Base-by-base conservation (phyloP, 2,113 vertebrate species). In the Cynopterus brachyotis region DNA sequence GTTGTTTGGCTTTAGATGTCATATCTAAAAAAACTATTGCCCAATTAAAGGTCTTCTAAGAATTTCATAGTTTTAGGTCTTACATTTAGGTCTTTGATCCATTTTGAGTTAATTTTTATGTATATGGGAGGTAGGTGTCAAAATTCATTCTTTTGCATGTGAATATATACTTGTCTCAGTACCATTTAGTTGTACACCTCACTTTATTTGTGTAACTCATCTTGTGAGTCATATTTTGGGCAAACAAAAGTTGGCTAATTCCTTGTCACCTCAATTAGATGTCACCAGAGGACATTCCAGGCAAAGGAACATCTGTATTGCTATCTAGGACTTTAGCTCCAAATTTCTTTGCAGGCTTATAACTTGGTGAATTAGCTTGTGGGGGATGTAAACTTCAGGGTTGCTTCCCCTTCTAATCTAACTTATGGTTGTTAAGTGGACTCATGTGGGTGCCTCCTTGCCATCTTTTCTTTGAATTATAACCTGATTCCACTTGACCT, bases 91-190 rank as follows among this genome's bases (percentile, higher is more conserved):
- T 67, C 53, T 78, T 92, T 30, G 28, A 62, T 89, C 22, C 40
- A 83, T 73, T 89, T 50, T 47, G 69, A 78, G 69, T 78, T 82
- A 83, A 60, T 89, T 89, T 95, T 91, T 62, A 15, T 59, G 7
- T 59, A 69, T 12, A 6, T 47, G 5, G 70, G 70, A 89, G 20
- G 16, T 24, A 83, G 28, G 24, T 70, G 30, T 88, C 47, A 53
- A 69, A 24, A 82, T 35, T 17, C 30, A 9, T 47, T 70, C 26
- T 76, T 86, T 35, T 35, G 8, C 30, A 6, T 53, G 50, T 24
- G 17, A 12, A 24, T 70, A 69, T 32, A 35, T 35, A 42, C 22
- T 50, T 78, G 70, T 93, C 42, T n/a, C 30, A 35, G 67, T 47
- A 42, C 42, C 15, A 19, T 47, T 84, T 89, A 17, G 24, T 28